Percentiles rank a stretch among this genome's conserved stretches.
Conservation (phyloP, 2,113 vertebrate species). For the Poecilia latipinna region DNA sequence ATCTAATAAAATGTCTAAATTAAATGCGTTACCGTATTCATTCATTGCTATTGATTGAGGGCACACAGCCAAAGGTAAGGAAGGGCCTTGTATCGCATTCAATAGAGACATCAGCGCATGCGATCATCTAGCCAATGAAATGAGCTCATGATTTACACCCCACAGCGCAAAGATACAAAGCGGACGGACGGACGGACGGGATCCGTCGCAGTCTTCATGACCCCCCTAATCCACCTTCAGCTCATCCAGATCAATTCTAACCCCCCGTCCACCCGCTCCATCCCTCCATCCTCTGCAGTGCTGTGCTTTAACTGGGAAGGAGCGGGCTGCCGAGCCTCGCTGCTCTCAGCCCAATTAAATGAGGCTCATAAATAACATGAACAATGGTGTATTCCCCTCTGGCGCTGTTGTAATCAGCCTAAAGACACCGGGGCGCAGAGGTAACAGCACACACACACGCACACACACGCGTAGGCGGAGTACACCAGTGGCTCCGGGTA, state of each 20-base stretch:
- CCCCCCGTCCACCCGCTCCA: constrained; percentile 5
- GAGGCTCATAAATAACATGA: constrained; percentile 73
- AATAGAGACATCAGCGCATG: constrained; percentile 31
- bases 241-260: constrained; percentile 36
- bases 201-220: neutral
- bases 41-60: constrained; percentile 54
- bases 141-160: constrained; percentile 13
- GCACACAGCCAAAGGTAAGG: constrained; percentile 12
- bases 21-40: constrained; percentile 33
- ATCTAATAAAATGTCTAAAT: constrained; percentile 38
- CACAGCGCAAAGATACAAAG: neutral
- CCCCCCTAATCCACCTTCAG: constrained; percentile 11
- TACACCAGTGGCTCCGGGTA: constrained; percentile 7
- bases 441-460: constrained; percentile 14
- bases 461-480: constrained; percentile 9
- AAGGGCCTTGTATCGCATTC: neutral
- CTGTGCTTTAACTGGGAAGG: constrained; percentile 28
- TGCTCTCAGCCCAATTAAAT: constrained; percentile 68
- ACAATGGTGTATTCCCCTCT: constrained; percentile 62
- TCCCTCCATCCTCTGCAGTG: constrained; percentile 19
- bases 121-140: constrained; percentile 27
- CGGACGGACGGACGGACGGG: neutral
- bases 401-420: constrained; percentile 65
- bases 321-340: constrained; percentile 31
- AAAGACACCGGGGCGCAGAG: constrained; percentile 33